Percentiles rank a stretch among this genome's conserved stretches.
phyloP scores from a whole-genome alignment of 1,140 invertebrate species.

The Diachasmimorpha longicaudata region DNA sequence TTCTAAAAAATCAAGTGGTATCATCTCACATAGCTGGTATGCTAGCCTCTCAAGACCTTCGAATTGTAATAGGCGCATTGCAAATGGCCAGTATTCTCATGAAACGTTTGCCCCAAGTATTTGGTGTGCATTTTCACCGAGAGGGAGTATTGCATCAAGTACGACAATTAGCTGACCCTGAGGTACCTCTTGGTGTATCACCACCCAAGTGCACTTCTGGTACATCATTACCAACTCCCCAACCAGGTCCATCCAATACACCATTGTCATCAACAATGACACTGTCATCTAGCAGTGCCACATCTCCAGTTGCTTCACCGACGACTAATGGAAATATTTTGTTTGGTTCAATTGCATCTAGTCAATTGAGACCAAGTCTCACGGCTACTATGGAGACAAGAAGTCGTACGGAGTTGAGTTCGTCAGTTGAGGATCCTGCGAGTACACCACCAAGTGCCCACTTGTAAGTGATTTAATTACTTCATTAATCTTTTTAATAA shows the following conservation, averaged over 20 bases:
- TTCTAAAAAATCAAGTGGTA: constrained; percentile 91
- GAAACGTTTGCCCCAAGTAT: constrained; percentile 93
- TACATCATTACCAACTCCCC: constrained; percentile 59
- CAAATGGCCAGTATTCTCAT: constrained; percentile 97
- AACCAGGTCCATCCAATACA: constrained; percentile 61
- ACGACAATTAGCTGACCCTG: constrained; percentile 76
- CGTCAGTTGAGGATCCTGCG: constrained; percentile 49
- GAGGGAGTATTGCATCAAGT: constrained; percentile 95
- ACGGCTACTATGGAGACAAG: constrained; percentile 58
- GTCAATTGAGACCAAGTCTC: constrained; percentile 57
- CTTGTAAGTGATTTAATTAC: constrained; percentile 45
- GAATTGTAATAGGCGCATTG: constrained; percentile 95
- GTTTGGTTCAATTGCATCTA: constrained; percentile 56
- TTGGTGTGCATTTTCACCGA: constrained; percentile 91
- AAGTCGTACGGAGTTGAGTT: constrained; percentile 53
- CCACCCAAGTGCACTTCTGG: constrained; percentile 66
- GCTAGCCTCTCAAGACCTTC: constrained; percentile 94
- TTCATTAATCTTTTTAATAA: too few species aligned
- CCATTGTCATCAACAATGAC: constrained; percentile 55
- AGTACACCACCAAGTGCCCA: constrained; percentile 53
- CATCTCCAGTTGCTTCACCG: constrained; percentile 59
- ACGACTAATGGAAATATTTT: constrained; percentile 60
- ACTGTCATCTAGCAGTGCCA: constrained; percentile 58
- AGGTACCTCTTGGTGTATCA: constrained; percentile 68
- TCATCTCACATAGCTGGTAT: constrained; percentile 97